phyloP scores from a whole-genome alignment of 2,113 vertebrate genomes.

The Ciconia boyciana region DNA sequence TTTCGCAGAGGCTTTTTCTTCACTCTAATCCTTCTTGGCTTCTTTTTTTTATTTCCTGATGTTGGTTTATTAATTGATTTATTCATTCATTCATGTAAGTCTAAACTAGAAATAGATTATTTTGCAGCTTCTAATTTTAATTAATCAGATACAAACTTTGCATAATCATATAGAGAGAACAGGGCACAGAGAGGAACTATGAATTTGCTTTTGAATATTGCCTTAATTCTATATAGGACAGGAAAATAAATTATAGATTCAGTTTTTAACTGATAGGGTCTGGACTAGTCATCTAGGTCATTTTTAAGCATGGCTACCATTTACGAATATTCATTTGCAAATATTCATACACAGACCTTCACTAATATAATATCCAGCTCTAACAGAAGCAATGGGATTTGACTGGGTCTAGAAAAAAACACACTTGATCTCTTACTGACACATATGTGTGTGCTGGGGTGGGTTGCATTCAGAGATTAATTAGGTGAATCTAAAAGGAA shows the following conservation, averaged over 20 bases:
- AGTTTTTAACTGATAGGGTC: not conserved
- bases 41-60: not conserved
- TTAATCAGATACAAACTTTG: not conserved
- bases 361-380: not conserved
- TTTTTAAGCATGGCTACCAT: not conserved
- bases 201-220: not conserved
- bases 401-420: not conserved
- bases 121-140: not conserved
- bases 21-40: not conserved
- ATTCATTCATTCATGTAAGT: not conserved
- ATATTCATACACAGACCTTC: not conserved
- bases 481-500: not conserved
- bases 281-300: not conserved
- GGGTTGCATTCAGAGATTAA: not conserved
- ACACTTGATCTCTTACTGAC: not conserved
- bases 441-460: not conserved
- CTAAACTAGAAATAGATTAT: not conserved
- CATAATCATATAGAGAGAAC: not conserved
- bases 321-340: not conserved
- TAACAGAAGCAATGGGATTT: not conserved
- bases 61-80: not conserved
- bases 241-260: not conserved
- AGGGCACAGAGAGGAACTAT: not conserved
- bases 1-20: not conserved
- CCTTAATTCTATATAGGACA: not conserved